phyloP scores from a whole-genome alignment of 2,797 vertebrate genomes.

The Scolopax bukidnonensis region DNA sequence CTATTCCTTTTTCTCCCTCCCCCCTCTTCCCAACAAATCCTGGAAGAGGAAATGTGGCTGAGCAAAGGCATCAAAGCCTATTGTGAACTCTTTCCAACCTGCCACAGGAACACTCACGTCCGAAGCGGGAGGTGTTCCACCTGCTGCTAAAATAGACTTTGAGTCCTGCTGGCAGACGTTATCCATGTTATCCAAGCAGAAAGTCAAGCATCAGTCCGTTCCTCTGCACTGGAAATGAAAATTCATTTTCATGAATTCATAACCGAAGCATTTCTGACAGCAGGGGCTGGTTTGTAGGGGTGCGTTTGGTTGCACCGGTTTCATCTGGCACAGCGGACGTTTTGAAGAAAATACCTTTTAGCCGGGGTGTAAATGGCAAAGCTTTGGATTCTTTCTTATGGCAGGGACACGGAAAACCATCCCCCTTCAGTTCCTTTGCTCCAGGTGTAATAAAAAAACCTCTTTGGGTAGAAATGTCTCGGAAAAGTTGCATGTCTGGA shows the following conservation, averaged over 20 bases:
- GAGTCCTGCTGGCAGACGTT: constrained; percentile 7
- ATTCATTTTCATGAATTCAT: not conserved
- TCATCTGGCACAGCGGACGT: not conserved
- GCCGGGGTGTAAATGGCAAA: not conserved
- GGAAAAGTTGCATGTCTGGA: not conserved
- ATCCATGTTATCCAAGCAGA: not conserved
- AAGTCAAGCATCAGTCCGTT: not conserved
- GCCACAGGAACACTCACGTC: constrained; percentile 49
- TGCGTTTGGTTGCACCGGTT: not conserved
- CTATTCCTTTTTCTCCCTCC: constrained; percentile 41
- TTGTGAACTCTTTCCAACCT: constrained; percentile 71
- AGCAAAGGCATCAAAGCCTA: constrained; percentile 80
- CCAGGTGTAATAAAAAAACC: not conserved
- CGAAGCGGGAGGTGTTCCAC: constrained; percentile 55
- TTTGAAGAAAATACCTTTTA: not conserved
- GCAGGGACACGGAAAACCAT: not conserved
- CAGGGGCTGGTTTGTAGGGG: not conserved
- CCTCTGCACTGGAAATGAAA: not conserved
- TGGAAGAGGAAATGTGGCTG: constrained; percentile 79
- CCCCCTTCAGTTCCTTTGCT: fast-evolving
- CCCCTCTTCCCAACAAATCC: constrained; percentile 65
- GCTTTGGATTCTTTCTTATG: not conserved
- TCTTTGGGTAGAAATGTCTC: not conserved
- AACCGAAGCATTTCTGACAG: not conserved
- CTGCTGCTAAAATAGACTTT: constrained; percentile 58